Evolutionary conservation across 2,113 vertebrate genomes (phyloP), one percentile per base, ranked within the genome.

Genomic region (Gnathonemus longibarbis): DNA sequence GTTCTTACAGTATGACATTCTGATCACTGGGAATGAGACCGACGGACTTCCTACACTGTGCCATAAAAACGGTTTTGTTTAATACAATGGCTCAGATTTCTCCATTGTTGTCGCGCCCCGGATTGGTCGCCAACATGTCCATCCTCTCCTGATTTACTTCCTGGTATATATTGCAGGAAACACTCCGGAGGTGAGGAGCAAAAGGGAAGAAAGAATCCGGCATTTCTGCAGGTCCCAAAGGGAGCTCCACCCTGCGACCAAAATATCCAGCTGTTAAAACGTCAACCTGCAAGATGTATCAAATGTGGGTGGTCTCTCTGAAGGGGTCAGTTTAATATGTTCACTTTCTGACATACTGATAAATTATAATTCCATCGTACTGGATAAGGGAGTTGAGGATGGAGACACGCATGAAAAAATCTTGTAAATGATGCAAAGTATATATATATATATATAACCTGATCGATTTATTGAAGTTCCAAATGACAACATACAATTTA

Each of bases 81-180:
- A 27, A 2, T 48, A 50, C 10, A 6, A 11, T 49, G 45, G 42
- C 24, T 49, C n/a, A 4, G n/a, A 85, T 49, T 50, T 49, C 84
- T 50, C 45, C 48, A 86, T 27, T 86, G 84, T 49, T 84, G 2
- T 84, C 24, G 3, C 0, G 11, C 84, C 84, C 21, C 48, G 2
- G 49, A 31, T 49, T 87, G n/a, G 46, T 49, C 27, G 0, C 6
- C 50, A 56, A 17, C 5, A 27, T 1, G 27, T 35, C 85, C 85
- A 46, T 42, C 77, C n/a, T 85, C 77, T 42, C 84, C 50, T 17
- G 42, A 13, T 46, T 83, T 24, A 27, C n/a, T 49, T 85, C 89
- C 89, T 84, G 39, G 56, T 42, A 27, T 45, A 89, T 53, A 89
- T 35, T 31, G 52, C 13, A 58, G 89, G 80, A 89, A 89, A 89